Conservation (phyloP, 2,797 vertebrate genomes). For the Phylloscopus collybita region DNA sequence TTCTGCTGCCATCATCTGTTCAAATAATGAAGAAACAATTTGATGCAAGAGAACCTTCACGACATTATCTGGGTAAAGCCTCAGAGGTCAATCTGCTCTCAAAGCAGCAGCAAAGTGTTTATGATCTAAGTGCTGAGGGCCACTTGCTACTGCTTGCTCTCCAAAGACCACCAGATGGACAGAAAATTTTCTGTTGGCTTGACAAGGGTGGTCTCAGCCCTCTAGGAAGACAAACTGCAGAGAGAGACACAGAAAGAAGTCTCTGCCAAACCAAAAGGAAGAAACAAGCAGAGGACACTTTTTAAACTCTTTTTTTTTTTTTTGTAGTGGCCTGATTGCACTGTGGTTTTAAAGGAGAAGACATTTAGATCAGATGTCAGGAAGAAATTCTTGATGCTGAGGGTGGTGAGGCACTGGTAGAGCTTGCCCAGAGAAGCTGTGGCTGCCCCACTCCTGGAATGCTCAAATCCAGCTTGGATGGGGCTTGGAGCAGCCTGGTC, state of each 20-base stretch:
- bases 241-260: background rate
- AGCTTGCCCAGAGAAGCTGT: background rate
- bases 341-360: background rate
- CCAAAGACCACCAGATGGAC: background rate
- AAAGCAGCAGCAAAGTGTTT: background rate
- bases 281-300: background rate
- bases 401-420: background rate
- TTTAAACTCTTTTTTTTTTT: background rate
- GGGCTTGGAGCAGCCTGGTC: background rate
- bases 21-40: background rate
- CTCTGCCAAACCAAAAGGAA: background rate
- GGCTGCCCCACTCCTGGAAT: background rate
- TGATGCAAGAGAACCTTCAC: background rate
- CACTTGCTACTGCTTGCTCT: background rate
- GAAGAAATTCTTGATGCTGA: background rate
- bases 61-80: background rate
- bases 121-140: background rate
- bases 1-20: constrained; percentile 62
- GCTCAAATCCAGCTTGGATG: background rate
- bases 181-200: background rate
- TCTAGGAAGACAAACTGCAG: background rate
- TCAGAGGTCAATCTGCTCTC: background rate
- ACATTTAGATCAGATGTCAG: background rate
- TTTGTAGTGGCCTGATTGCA: background rate
- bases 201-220: background rate